Conservation (phyloP, 2,888 invertebrate species). For the Pasiphila rectangulata region DNA sequence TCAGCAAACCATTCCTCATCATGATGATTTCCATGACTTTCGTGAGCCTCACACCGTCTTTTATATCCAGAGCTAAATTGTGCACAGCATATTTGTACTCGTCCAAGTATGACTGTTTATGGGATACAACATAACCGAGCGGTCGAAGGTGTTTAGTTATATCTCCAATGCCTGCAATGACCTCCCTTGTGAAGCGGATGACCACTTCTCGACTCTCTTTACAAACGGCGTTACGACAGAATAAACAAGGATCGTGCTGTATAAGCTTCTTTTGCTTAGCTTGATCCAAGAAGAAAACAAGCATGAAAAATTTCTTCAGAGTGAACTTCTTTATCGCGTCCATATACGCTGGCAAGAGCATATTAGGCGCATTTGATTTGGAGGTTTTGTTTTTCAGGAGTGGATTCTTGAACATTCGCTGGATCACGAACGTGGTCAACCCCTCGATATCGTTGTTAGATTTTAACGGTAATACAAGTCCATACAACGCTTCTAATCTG, state of each 20-base stretch:
- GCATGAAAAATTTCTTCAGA: constrained; percentile 89
- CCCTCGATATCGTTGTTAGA: constrained; percentile 90
- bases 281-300: constrained; percentile 92
- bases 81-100: constrained; percentile 94
- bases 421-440: constrained; percentile 87
- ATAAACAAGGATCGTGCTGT: constrained; percentile 94
- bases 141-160: constrained; percentile 88
- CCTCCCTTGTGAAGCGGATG: constrained; percentile 87
- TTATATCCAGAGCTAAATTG: constrained; percentile 88
- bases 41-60: constrained; percentile 92
- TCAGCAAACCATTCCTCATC: constrained; percentile 83
- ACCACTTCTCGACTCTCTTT: constrained; percentile 91
- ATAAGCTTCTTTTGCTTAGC: constrained; percentile 91
- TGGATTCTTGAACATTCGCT: constrained; percentile 88
- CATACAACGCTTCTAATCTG: constrained; percentile 92
- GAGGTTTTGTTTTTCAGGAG: constrained; percentile 84
- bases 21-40: constrained; percentile 91
- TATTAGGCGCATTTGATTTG: constrained; percentile 73
- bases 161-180: constrained; percentile 91
- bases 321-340: constrained; percentile 88
- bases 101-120: constrained; percentile 91
- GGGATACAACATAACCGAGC: constrained; percentile 87
- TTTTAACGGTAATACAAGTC: constrained; percentile 85
- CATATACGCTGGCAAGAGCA: constrained; percentile 84
- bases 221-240: constrained; percentile 85